Conservation (phyloP, 2,113 vertebrate species). For the Phoxinus phoxinus region DNA sequence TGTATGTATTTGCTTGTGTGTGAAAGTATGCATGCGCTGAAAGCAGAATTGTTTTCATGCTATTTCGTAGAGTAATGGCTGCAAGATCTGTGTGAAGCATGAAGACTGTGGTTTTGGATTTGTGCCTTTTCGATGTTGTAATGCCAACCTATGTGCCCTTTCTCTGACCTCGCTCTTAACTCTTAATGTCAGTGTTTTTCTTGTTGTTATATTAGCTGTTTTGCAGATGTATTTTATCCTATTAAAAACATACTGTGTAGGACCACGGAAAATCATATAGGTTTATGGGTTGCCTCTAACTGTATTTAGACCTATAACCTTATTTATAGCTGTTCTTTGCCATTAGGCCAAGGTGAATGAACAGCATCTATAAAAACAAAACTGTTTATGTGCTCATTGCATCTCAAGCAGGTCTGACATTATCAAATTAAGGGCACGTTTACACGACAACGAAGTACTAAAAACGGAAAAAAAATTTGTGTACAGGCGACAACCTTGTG, state of each 20-base stretch:
- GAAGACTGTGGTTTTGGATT: conserved; percentile 45
- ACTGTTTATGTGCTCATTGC: background rate
- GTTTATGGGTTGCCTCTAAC: background rate
- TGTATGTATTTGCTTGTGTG: conserved; percentile 64
- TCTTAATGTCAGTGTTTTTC: background rate
- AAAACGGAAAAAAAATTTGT: no score
- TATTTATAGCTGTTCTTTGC: background rate
- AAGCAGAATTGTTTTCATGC: conserved; percentile 38
- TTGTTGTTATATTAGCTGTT: background rate
- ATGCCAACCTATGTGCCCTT: conserved; percentile 38
- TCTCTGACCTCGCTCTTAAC: conserved; percentile 24
- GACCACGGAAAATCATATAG: background rate
- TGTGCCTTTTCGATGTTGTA: conserved; percentile 35
- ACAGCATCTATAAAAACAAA: background rate
- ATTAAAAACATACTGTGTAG: background rate
- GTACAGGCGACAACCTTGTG: no score
- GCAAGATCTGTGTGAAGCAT: background rate
- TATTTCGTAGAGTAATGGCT: conserved; percentile 43
- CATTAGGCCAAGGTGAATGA: background rate
- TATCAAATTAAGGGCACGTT: background rate
- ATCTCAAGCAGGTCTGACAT: background rate
- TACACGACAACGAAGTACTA: no score
- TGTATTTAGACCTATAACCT: background rate
- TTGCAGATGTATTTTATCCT: background rate
- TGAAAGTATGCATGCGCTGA: conserved; percentile 55